These are phyloP conservation scores for Osmerus eperlanus DNA, from an alignment of 2,113 vertebrate species.

Conservation along the genomic window DNA sequence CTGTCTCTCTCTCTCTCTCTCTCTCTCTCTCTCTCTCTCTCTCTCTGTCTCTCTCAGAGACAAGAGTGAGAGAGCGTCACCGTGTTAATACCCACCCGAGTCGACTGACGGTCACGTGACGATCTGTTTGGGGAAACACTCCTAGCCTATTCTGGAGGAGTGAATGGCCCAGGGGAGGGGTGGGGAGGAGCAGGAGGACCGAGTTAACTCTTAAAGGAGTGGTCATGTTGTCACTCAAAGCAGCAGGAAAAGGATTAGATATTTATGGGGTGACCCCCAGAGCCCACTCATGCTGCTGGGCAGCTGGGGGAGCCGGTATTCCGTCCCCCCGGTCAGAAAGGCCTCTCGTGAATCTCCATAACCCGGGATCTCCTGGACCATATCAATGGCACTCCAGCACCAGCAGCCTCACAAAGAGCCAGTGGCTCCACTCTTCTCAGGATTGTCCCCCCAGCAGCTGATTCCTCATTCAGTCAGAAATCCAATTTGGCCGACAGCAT, in stretches of 20 bases:
- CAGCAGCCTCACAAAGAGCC: conserved; percentile 78
- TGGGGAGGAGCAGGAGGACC: background rate
- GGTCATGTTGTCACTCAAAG: conserved; percentile 77
- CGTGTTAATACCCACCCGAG: too few species aligned
- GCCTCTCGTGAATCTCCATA: conserved; percentile 87
- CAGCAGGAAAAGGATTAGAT: conserved; percentile 76
- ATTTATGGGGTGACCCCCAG: conserved; percentile 73
- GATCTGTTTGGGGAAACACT: background rate
- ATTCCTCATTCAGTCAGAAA: conserved; percentile 89
- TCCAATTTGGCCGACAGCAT: conserved; percentile 79
- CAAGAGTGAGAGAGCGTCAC: background rate
- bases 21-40: too few species aligned
- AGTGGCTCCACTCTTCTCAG: conserved; percentile 77
- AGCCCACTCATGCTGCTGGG: conserved; percentile 79
- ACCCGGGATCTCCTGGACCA: conserved; percentile 81
- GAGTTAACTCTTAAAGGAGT: conserved; percentile 65
- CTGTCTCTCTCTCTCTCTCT: background rate
- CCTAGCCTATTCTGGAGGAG: background rate
- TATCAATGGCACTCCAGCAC: conserved; percentile 85
- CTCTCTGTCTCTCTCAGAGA: background rate
- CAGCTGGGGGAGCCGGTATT: conserved; percentile 76
- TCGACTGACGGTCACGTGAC: too few species aligned
- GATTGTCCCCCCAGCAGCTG: conserved; percentile 80
- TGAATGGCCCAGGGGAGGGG: background rate
- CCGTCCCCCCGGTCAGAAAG: conserved; percentile 76